Evolutionary conservation across 2,888 invertebrate genomes (phyloP), one percentile per base, ranked within the genome.

Genomic region (Elegia similella): DNA sequence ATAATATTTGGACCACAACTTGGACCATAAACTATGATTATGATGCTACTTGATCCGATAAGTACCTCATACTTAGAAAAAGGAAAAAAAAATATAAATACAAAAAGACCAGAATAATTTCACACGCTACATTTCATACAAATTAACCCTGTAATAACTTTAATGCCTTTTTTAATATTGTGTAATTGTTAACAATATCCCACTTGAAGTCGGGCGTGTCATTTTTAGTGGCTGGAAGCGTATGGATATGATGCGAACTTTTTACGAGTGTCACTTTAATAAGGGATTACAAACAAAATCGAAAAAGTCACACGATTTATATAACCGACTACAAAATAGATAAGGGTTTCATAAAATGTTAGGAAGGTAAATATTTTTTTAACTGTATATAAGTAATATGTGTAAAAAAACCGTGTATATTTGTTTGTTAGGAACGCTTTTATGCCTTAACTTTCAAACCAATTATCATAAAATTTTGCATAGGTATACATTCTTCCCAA

Each of bases 151-250:
- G 72, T 70, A 59, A 67, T 62, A 61, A 56, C 47, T 50, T 61
- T 59, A 61, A 67, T 65, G 62, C 70, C 67, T 73, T 70, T 80
- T 76, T 80, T 78, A 82, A 75, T 70, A 73, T 62, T 63, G 62
- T 77, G 68, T 78, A 71, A 79, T 78, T 78, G 75, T 69, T 67
- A 70, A 66, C 72, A 73, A 75, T 72, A 87, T 87, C 82, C 86
- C 81, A 84, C 88, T 88, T 75, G 76, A 85, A 66, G 3, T 42
- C 16, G 74, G 70, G 74, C 86, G 88, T 88, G 88, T 79, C 85
- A 76, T 62, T 73, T 69, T 72, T 68, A 72, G 72, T 72, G 65
- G 63, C 58, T 16, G 2, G n/a, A 17, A 55, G 44, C 32, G 13
- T 17, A 12, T n/a, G n/a, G 10, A 42, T 42, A 12, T 48, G 38